Evolutionary conservation across 2,797 vertebrate genomes (phyloP).

Genomic region (Vespertilio murinus): DNA sequence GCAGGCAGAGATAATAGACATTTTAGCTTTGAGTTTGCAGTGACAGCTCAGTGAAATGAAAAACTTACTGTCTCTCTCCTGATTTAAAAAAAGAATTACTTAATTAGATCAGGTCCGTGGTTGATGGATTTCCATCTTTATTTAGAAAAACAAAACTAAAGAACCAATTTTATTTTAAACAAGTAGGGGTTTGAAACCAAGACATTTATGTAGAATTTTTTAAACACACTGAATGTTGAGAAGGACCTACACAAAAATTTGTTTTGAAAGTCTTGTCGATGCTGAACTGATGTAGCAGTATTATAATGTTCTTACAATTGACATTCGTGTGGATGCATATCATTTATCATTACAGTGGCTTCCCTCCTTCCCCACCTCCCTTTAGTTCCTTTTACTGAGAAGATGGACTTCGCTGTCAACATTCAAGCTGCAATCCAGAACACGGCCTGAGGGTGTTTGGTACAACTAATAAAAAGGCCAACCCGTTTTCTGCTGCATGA

Average conservation of each 20-base stretch:
- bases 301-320: neutral
- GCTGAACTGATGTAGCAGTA: neutral
- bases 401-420: conserved; percentile 37
- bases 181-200: conserved; percentile 29
- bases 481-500: neutral
- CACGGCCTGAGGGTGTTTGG: neutral
- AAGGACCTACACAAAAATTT: neutral
- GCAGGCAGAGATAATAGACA: neutral
- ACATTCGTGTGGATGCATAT: neutral
- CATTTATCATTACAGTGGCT: neutral
- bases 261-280: neutral
- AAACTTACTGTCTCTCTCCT: neutral
- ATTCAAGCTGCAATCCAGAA: conserved; percentile 29
- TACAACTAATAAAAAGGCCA: conserved; percentile 27
- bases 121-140: conserved; percentile 16
- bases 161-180: conserved; percentile 36
- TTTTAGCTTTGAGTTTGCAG: neutral
- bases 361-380: fast-evolving
- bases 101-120: conserved; percentile 18
- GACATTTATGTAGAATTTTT: neutral
- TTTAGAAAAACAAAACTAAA: conserved; percentile 39
- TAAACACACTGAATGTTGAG: neutral
- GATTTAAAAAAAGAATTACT: neutral
- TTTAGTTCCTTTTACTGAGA: conserved; percentile 7
- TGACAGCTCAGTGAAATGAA: neutral